phyloP scores from a whole-genome alignment of 2,797 vertebrate species.

The Tympanoctomys barrerae region DNA sequence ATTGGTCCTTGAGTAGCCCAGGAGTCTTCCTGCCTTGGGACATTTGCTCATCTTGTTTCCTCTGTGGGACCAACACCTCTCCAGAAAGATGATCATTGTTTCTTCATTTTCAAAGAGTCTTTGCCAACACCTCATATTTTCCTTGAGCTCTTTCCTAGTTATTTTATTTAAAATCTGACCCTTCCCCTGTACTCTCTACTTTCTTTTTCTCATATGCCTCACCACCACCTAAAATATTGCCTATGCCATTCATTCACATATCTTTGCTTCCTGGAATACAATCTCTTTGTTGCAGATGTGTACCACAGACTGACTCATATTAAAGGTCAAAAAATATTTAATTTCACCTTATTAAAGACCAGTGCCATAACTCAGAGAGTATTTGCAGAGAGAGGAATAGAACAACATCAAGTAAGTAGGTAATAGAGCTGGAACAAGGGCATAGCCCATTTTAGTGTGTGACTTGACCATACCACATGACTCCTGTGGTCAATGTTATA shows the following conservation, averaged over 20 bases:
- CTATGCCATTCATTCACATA: background rate
- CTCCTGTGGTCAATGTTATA: background rate
- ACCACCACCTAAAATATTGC: background rate
- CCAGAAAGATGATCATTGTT: background rate
- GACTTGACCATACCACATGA: background rate
- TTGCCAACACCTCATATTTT: background rate
- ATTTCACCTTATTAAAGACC: background rate
- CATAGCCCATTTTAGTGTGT: background rate
- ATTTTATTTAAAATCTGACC: conserved; percentile 24
- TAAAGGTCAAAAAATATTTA: conserved; percentile 38
- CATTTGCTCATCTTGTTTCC: background rate
- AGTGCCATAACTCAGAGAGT: background rate
- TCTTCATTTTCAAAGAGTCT: background rate
- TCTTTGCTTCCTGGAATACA: background rate
- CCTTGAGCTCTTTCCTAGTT: background rate
- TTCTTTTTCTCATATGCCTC: background rate
- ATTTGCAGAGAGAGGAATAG: background rate
- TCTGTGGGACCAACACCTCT: background rate
- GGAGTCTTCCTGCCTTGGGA: background rate
- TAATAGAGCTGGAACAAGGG: background rate
- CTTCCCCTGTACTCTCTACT: background rate
- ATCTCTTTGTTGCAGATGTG: background rate
- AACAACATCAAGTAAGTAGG: background rate
- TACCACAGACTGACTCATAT: background rate
- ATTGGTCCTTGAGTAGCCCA: background rate